Evolutionary conservation across 2,888 invertebrate species (phyloP).

Genomic region (Phengaris arion): DNA sequence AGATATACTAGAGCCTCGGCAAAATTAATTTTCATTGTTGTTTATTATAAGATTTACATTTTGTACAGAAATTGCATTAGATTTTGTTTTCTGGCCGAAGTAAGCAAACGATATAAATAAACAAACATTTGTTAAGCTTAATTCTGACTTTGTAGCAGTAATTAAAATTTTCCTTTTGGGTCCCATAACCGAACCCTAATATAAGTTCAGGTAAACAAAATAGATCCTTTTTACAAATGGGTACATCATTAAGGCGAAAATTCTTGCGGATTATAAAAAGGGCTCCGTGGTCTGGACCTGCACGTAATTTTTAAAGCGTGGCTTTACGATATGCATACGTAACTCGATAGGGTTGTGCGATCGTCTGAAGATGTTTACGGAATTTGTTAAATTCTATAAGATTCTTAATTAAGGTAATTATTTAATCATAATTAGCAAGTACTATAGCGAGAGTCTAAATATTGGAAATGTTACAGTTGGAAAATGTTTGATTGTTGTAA

Average conservation of each 20-base stretch:
- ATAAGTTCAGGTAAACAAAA: slow-evolving; percentile 53
- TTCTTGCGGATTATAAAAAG: slow-evolving; percentile 74
- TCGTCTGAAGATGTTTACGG: slow-evolving; percentile 6
- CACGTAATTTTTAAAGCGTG: slow-evolving; percentile 70
- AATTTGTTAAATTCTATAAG: slow-evolving; percentile 18
- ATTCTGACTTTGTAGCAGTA: slow-evolving; percentile 19
- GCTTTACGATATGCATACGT: slow-evolving; percentile 67
- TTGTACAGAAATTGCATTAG: not conserved
- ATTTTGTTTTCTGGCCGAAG: not conserved
- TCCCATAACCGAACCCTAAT: slow-evolving; percentile 25
- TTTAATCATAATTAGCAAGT: too few relatives aligned
- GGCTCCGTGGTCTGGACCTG: slow-evolving; percentile 50
- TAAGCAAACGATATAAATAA: not conserved
- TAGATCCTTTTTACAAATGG: slow-evolving; percentile 63
- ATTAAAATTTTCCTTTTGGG: slow-evolving; percentile 33
- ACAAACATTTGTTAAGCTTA: slow-evolving; percentile 20
- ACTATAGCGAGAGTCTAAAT: too few relatives aligned
- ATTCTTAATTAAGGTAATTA: too few relatives aligned
- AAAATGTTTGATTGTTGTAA: too few relatives aligned
- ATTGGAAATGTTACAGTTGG: too few relatives aligned
- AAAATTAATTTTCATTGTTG: not conserved
- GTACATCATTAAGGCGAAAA: slow-evolving; percentile 66
- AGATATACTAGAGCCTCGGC: not conserved
- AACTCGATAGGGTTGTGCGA: slow-evolving; percentile 51
- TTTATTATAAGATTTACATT: not conserved